Evolutionary conservation across 2,797 vertebrate species (phyloP), one percentile per base, ranked within the genome.

Genomic region (Poecile montanus): DNA sequence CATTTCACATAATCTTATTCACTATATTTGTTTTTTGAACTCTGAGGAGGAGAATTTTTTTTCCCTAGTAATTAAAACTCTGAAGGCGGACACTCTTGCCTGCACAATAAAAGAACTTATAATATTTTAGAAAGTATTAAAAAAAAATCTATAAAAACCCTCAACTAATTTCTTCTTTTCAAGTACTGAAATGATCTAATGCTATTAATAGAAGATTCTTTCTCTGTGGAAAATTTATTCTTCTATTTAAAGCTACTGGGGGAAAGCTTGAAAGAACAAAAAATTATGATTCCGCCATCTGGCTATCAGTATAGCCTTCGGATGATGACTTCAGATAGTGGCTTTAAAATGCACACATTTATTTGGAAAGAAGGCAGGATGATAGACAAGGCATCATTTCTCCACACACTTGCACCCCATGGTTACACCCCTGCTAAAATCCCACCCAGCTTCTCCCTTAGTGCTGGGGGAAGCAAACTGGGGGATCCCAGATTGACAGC

Each of bases 181-280:
- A 92, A 95, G 78, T 53, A 58, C 72, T 92, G 86, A 91, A 92
- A 95, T 91, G 68, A 94, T 95, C 83, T 91, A 85, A 85, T 91
- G 84, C 78, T 97, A 97, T 96, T 96, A 96, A 96, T 95, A 95
- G 95, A 82, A 74, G 47, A 73, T 29, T 84, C 38, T 92, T 85
- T 87, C 84, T 84, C 80, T 23, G 58, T 85, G 62, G 95, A 91
- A 93, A 96, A 92, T 71, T 38, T 84, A 90, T 94, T 95, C 90
- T 95, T 97, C 93, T 94, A 95, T 93, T 92, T 91, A 94, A 95
- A 91, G 76, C 76, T 92, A 92, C 91, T 61, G 85, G 25, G 79
- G 66, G 76, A 83, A 94, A 9, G 76, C 63, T 76, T 95, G 61
- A 86, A 93, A 92, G 89, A 73, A 76, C 7, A 48, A 62, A 92